Evolutionary conservation across 2,888 invertebrate genomes (phyloP), one percentile per base, ranked within the genome.

Genomic region (Drosophila robusta): DNA sequence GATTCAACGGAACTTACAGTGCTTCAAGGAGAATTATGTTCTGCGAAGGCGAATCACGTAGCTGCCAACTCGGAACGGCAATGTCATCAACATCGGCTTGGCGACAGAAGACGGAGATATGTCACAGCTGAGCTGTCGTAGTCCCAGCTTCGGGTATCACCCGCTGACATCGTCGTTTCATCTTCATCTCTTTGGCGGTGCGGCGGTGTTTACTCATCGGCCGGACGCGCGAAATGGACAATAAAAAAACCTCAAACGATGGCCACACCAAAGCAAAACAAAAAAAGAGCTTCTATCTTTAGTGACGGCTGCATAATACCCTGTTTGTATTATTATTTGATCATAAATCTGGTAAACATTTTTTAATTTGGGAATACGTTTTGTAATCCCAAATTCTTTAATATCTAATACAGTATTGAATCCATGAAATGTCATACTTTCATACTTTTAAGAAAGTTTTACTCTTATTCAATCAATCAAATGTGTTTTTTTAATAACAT

Each of bases 141-240:
- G 39, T 29, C n/a, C 18, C 58, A 56, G 65, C 58, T 63, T 70
- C 50, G 65, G 63, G n/a, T 78, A 78, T 78, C 85, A 84, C 81
- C 89, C 87, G 87, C 54, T 84, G 79, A 77, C 81, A 84, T 72
- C 79, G 80, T 63, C 82, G 85, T 60, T 72, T 69, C 76, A 76
- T 83, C 75, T 78, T 68, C 87, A 82, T 83, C 80, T 85, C 86
- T 75, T 78, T 80, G 87, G 58, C 87, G 87, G 83, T 68, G 55
- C 57, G 75, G 60, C 63, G 73, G 49, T 69, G 78, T 79, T 88
- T 84, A 84, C 85, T 87, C 90, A 89, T 88, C 82, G 54, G 72
- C 58, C 54, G 70, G 75, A 70, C 64, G 63, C 69, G 73, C 77
- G 63, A 71, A 69, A 70, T 69, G 71, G 69, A 73, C 76, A 73